A percentile compares a stretch with the other conserved stretches of the same genome.
These are phyloP conservation scores for Amazonetta brasiliensis DNA, from an alignment of 2,797 vertebrate species.

Conservation along the genomic window DNA sequence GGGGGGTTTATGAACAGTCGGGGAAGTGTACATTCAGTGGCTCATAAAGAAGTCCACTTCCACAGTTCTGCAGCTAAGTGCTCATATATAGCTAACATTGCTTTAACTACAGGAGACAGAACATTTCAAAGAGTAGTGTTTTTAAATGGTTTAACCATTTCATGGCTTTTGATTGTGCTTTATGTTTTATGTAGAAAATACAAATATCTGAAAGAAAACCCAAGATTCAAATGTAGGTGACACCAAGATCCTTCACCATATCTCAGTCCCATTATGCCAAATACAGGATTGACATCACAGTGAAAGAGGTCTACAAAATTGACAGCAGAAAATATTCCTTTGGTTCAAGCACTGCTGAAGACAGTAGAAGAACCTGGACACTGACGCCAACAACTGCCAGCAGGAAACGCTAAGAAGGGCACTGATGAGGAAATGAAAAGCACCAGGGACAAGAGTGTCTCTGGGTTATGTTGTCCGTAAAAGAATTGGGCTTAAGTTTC, in stretches of 20 bases:
- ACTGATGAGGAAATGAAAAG: background rate
- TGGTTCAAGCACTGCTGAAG: background rate
- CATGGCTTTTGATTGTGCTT: background rate
- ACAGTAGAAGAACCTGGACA: background rate
- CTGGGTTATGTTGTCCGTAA: accelerated
- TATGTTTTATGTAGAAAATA: background rate
- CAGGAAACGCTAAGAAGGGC: background rate
- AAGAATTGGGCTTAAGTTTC: background rate
- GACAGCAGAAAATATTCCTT: background rate
- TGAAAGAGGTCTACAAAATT: background rate
- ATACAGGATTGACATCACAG: background rate
- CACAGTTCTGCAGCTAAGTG: background rate
- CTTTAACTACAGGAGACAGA: background rate
- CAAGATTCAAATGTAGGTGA: background rate
- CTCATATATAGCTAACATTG: background rate
- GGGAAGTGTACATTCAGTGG: background rate
- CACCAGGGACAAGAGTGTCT: background rate
- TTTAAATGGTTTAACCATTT: background rate
- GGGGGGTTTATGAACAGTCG: background rate
- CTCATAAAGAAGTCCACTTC: background rate
- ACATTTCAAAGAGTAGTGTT: background rate
- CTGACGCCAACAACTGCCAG: background rate
- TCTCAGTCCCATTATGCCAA: background rate
- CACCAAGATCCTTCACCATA: background rate
- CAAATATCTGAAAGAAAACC: background rate